phyloP scores from a whole-genome alignment of 2,797 vertebrate genomes.

The Anomalospiza imberbis region DNA sequence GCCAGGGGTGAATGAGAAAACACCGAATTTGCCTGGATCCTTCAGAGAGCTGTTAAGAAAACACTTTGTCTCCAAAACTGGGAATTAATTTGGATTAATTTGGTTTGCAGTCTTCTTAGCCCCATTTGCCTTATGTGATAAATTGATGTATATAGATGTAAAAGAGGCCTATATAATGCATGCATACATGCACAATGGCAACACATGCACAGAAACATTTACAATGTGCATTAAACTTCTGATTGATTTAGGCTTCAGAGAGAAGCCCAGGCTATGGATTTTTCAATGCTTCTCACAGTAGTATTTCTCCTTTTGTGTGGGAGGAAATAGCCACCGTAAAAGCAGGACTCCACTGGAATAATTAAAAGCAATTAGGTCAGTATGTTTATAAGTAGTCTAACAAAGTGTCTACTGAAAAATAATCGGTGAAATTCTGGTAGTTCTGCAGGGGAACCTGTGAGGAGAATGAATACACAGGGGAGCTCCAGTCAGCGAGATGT shows the following conservation, averaged over 20 bases:
- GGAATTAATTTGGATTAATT: not conserved
- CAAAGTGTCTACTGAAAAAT: slow-evolving; percentile 64
- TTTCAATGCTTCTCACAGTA: slow-evolving; percentile 12
- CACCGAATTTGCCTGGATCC: not conserved
- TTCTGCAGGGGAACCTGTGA: slow-evolving; percentile 37
- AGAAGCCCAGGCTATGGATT: slow-evolving; percentile 43
- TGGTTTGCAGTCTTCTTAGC: not conserved
- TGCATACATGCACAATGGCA: slow-evolving; percentile 29
- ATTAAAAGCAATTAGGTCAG: slow-evolving; percentile 67
- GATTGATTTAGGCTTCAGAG: slow-evolving; percentile 41
- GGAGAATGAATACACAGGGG: slow-evolving; percentile 11
- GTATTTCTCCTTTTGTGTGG: slow-evolving; percentile 29
- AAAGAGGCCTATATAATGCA: not conserved
- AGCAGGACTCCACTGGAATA: slow-evolving; percentile 45
- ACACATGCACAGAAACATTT: slow-evolving; percentile 20
- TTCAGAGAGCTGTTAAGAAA: not conserved
- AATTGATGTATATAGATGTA: not conserved
- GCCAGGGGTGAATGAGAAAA: not conserved
- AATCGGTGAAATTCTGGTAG: slow-evolving; percentile 62
- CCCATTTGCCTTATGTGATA: not conserved
- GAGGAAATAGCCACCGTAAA: slow-evolving; percentile 40
- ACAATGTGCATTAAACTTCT: slow-evolving; percentile 32
- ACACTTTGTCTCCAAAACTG: not conserved
- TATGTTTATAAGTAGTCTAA: slow-evolving; percentile 62
- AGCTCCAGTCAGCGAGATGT: slow-evolving; percentile 55